Evolutionary conservation across 2,113 vertebrate genomes (phyloP).

Genomic region (Tupaia chinensis): DNA sequence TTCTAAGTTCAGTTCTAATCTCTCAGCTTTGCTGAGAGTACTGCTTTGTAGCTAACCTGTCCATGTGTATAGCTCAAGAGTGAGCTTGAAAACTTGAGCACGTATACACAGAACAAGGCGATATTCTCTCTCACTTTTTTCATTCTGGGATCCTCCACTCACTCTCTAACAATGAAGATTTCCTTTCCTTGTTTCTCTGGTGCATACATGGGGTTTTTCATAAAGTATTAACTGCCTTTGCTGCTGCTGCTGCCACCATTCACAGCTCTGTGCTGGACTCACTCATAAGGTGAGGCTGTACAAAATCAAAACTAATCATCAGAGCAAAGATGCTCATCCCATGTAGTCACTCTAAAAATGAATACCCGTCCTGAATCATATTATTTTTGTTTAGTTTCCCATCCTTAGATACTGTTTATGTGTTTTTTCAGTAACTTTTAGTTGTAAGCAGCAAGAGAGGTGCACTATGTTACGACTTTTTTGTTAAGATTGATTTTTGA

Average conservation of each 20-base stretch:
- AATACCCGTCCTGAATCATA: not conserved
- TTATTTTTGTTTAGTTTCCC: not conserved
- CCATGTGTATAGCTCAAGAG: not conserved
- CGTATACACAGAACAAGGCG: not conserved
- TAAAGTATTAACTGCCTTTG: not conserved
- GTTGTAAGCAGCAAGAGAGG: not conserved
- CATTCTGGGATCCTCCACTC: not conserved
- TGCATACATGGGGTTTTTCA: not conserved
- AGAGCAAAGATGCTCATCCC: not conserved
- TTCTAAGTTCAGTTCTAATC: not conserved
- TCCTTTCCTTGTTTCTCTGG: not conserved
- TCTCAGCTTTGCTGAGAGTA: not conserved
- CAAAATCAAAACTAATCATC: not conserved
- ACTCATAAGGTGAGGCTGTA: not conserved
- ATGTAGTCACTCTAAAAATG: not conserved
- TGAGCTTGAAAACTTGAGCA: not conserved
- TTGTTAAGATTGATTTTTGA: too few relatives aligned
- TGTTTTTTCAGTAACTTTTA: not conserved
- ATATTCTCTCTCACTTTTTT: not conserved
- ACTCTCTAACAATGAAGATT: not conserved
- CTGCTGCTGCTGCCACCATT: not conserved
- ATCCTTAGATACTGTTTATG: not conserved
- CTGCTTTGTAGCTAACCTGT: not conserved
- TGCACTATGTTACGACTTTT: not conserved
- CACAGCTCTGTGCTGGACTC: not conserved